Evolutionary conservation across 2,888 invertebrate species (phyloP), one percentile per base, ranked within the genome.

Genomic region (Himalopsyche japonica): DNA sequence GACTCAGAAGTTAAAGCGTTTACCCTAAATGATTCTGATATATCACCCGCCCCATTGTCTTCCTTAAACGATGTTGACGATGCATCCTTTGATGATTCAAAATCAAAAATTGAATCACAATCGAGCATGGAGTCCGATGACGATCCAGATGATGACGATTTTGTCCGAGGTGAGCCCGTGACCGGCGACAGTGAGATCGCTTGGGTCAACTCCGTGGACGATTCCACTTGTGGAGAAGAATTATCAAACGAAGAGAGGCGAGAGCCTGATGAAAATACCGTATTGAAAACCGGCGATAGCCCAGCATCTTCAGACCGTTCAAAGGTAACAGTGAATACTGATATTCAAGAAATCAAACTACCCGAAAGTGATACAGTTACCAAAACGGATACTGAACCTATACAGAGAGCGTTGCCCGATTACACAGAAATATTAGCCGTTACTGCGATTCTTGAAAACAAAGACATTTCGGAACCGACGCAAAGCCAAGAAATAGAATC

Each of bases 61-160:
- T 70, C 12, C 1, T 30, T 1, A 15, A 70, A 30, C 15, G 10
- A 20, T 15, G 27, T 5, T 15, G 70, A 70, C 27, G 70, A 70
- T 20, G 6, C 8, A 1, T 57, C 57, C 6, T 70, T 70, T 24
- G 70, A 70, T 0, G 70, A 70, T 27, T 70, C 70, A 70, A 70
- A 70, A 27, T 47, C 27, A 47, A 48, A 49, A 57, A 37, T 77
- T 27, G 83, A 81, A 76, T 85, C 85, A 1, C 85, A 84, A 57
- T 81, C 84, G 20, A 86, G 82, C 43, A 34, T 84, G 32, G 86
- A 86, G 6, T 86, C 86, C 18, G 86, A 86, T 34, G 86, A 86
- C 37, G 86, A 86, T 30, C 76, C 78, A 10, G 84, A 82, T 0
- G 84, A 84, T 1, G 85, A 85, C 77, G 85, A 85, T 57, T 83